phyloP scores from a whole-genome alignment of 2,797 vertebrate genomes.

The Enteromius viviparus region DNA sequence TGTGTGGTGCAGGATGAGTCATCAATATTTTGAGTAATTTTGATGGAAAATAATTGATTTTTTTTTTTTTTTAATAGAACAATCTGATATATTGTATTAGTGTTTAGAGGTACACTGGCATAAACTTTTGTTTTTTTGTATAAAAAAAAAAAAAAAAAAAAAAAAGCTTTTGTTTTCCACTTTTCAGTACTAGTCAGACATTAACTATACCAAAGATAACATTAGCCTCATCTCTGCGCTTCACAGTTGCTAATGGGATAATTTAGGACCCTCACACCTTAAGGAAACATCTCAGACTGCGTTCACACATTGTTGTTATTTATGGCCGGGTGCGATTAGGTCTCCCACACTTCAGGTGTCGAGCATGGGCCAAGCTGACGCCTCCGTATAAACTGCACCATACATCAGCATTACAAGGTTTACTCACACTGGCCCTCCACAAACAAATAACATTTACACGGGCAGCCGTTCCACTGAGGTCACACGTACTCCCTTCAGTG shows the following conservation, averaged over 20 bases:
- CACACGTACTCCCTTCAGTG: conserved; percentile 33
- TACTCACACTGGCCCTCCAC: conserved; percentile 56
- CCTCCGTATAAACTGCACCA: conserved; percentile 59
- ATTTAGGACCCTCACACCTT: conserved; percentile 57
- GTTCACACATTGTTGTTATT: conserved; percentile 69
- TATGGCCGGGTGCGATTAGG: conserved; percentile 54
- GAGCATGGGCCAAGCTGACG: conserved; percentile 44
- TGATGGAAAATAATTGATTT: background rate
- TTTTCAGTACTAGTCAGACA: conserved; percentile 30
- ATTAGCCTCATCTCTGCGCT: conserved; percentile 47
- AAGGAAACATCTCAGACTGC: conserved; percentile 61
- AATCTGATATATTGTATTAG: conserved; percentile 14
- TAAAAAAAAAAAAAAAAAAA: background rate
- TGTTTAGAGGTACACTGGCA: background rate
- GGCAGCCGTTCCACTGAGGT: conserved; percentile 46
- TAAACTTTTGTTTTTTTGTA: conserved; percentile 12
- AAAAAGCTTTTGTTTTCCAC: background rate
- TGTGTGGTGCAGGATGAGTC: background rate
- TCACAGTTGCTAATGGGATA: conserved; percentile 65
- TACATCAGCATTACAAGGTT: conserved; percentile 64
- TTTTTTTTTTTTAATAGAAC: background rate
- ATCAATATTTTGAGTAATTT: background rate
- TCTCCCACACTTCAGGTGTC: conserved; percentile 53
- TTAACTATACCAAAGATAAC: conserved; percentile 37
- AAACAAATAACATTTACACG: conserved; percentile 66